phyloP scores from a whole-genome alignment of 92 coral and sea anemone species.

The Epizoanthus fatuus region DNA sequence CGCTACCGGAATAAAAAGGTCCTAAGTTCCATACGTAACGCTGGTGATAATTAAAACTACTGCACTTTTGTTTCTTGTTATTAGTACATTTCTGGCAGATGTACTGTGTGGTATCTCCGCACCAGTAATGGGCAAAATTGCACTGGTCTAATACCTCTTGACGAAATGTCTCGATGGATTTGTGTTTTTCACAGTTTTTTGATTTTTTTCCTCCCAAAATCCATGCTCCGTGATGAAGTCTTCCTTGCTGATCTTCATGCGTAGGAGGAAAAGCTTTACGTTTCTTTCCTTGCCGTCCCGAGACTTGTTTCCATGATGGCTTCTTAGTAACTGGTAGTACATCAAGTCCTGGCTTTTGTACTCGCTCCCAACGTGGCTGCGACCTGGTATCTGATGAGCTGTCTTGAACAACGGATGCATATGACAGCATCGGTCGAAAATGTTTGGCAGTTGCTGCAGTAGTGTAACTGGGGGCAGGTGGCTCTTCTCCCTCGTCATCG shows the following conservation, averaged over 20 bases:
- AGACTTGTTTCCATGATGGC: slow-evolving; percentile 6
- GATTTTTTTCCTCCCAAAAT: slow-evolving; percentile 59
- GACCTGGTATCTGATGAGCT: neutral
- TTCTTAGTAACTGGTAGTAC: neutral
- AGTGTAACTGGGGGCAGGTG: neutral
- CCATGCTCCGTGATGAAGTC: slow-evolving; percentile 67
- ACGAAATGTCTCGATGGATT: neutral
- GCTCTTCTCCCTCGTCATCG: too few relatives aligned
- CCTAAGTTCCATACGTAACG: slow-evolving; percentile 22
- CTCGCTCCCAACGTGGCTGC: neutral
- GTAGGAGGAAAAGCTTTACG: slow-evolving; percentile 20
- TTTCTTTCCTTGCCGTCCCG: slow-evolving; percentile 31
- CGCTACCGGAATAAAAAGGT: slow-evolving; percentile 8
- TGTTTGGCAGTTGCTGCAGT: neutral
- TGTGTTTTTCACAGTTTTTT: slow-evolving; percentile 46
- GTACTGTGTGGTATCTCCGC: slow-evolving; percentile 29
- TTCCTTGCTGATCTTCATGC: slow-evolving; percentile 41
- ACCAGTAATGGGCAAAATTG: slow-evolving; percentile 48
- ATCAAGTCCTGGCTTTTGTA: neutral
- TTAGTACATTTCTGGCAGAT: slow-evolving; percentile 38
- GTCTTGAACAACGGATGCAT: slow-evolving; percentile 4
- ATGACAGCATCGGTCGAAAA: neutral
- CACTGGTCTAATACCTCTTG: neutral
- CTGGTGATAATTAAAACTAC: slow-evolving; percentile 9
- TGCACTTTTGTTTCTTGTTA: neutral